Evolutionary conservation across 2,113 vertebrate genomes (phyloP), one percentile per base, ranked within the genome.

Genomic region (Hassar affinis): DNA sequence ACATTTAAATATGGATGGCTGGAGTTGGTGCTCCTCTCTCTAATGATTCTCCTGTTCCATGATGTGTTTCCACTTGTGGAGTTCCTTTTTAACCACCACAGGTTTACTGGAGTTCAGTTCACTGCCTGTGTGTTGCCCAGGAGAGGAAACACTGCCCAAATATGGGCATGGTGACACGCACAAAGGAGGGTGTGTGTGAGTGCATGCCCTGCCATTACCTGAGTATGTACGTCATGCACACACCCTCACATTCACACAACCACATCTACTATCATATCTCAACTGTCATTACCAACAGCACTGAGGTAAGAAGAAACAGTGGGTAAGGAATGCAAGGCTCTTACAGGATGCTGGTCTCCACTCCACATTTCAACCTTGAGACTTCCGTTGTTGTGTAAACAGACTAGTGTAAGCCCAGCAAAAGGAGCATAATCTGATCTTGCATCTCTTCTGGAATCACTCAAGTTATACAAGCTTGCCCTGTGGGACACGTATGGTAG

Each of bases 21-120:
- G n/a, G 30, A 76, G 38, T 20, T 17, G 38, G 17, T 27, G 15
- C 61, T 33, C n/a, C 33, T 25, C 74, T 82, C 45, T 11, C 86
- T 90, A 92, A 91, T 92, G 89, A 92, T 92, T 88, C 88, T 89
- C 85, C 84, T 93, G 92, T 93, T 93, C 91, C 92, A 92, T 94
- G 92, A 93, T 91, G 90, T 88, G 89, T 88, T 86, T 89, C 87
- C 79, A 84, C 90, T 88, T 86, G 85, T 72, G 83, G 81, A 84
- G 74, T 59, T 81, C 88, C 86, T 84, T 86, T 61, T 85, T 79
- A 15, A 7, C 33, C 56, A 57, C 86, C 77, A 74, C 80, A 66
- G 30, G 80, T 90, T 93, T 91, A 90, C 89, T 92, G 89, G 89
- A 92, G 92, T 93, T 92, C 90, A 87, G 22, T 74, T 57, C 33